Base-by-base conservation (phyloP, 2,888 invertebrate genomes). In the Cremastinae sp. region DNA sequence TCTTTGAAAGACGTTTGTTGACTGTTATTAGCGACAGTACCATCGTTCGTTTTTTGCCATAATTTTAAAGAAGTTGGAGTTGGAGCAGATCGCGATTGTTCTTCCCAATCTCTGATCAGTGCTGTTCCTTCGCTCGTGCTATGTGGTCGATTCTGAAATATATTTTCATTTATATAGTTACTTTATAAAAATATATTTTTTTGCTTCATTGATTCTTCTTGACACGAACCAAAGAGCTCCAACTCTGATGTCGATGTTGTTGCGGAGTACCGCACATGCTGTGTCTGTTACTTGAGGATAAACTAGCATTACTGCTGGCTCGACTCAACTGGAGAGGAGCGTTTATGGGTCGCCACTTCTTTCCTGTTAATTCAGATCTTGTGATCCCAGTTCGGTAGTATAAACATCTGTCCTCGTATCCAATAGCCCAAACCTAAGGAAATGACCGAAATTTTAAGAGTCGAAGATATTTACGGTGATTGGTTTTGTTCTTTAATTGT, bases 311-410 rank as follows among this genome's bases (percentile, higher is more conserved):
- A 88, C 96, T 96, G 80, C 95, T 95, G 56, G 96, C 95, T 79
- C 96, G 92, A 88, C 96, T 96, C 51, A 96, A 91, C 90, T 96
- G 96, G 90, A 96, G 92, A 55, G 95, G 94, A 20, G 95, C 95
- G 85, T 95, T 95, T 16, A 96, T 91, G 80, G 93, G 91, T 78
- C 94, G 93, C 97, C 97, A 97, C 81, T 96, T 93, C 88, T 96
- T 96, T 0, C 97, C 97, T 14, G 96, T 96, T 78, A 95, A 91
- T 90, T 96, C 95, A 5, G 94, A 92, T 9, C 92, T 90, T 22
- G 93, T 93, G 3, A 96, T 94, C 20, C 96, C 96, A 82, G 93
- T 94, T 65, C 97, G 91, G 90, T 95, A 94, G 88, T 96, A 97
- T 71, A 96, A 92, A 79, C 94, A 92, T 75, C 96, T 93, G 90